Percentiles rank a stretch among this genome's conserved stretches.
These are phyloP conservation scores for Andrena hattorfiana DNA, from an alignment of 2,888 invertebrate genomes.

Conservation along the genomic window DNA sequence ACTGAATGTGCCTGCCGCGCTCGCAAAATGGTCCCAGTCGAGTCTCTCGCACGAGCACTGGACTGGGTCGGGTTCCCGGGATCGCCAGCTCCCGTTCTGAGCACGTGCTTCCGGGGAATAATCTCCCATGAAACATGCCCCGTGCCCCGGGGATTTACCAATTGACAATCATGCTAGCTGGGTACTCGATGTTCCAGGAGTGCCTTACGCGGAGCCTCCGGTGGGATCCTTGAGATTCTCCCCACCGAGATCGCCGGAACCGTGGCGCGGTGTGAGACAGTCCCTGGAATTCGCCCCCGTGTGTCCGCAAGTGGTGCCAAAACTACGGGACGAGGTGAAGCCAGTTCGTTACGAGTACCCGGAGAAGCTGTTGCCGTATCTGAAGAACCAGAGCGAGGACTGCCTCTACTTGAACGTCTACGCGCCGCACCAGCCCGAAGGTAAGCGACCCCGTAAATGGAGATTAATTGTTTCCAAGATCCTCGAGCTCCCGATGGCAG, in stretches of 20 bases:
- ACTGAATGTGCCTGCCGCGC: too few relatives aligned
- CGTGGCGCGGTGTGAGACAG: slow-evolving; percentile 91
- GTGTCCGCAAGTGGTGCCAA: slow-evolving; percentile 94
- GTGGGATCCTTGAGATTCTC: slow-evolving; percentile 92
- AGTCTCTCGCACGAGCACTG: too few relatives aligned
- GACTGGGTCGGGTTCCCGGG: too few relatives aligned
- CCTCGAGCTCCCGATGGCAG: slow-evolving; percentile 15
- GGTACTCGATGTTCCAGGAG: slow-evolving; percentile 83
- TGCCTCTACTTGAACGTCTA: slow-evolving; percentile 97
- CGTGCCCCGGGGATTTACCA: slow-evolving; percentile 7
- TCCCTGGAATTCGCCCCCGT: slow-evolving; percentile 92
- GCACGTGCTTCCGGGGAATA: too few relatives aligned
- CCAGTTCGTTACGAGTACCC: slow-evolving; percentile 90
- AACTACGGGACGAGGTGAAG: slow-evolving; percentile 87
- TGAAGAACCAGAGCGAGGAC: slow-evolving; percentile 92
- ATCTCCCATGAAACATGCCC: too few relatives aligned
- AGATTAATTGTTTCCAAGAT: slow-evolving; percentile 49
- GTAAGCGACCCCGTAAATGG: slow-evolving; percentile 86
- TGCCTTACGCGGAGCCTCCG: slow-evolving; percentile 94
- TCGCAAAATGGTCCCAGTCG: too few relatives aligned
- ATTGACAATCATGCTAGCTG: background rate
- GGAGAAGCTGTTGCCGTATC: slow-evolving; percentile 89
- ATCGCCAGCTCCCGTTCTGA: too few relatives aligned
- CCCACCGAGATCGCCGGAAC: slow-evolving; percentile 93
- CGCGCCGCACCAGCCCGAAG: slow-evolving; percentile 90